Base-by-base conservation (phyloP, 2,888 invertebrate species). In the Zhengitettix transpicula region DNA sequence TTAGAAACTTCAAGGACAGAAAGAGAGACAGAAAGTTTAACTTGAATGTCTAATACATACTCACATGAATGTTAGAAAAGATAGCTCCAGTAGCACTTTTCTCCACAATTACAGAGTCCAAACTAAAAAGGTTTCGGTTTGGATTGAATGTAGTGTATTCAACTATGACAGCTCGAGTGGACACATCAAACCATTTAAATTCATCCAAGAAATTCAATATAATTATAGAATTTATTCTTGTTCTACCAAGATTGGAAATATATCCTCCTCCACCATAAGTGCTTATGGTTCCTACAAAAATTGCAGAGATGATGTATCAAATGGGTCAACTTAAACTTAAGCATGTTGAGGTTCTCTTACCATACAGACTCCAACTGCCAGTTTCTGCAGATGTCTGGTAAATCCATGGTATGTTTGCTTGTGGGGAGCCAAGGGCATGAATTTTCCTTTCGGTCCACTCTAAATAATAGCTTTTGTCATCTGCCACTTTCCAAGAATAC, bases 211-310 rank as follows among this genome's bases (percentile, higher is more conserved):
- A 63, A 40, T 60, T 16, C 42, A 61, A 14, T 3, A 61, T 40
- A 10, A 57, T 40, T n/a, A 54, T 42, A 2, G 63, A 63, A 40
- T 61, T 58, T 11, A 55, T 44, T 12, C 47, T 44, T 10, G 42
- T 59, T 41, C 63, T 58, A 1, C 63, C 63, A 7, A 63, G 54
- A 41, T 61, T 58, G 9, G 58, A 53, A 10, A 44, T 40, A 42
- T 61, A 63, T 1, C 63, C 63, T n/a, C 52, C 42, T 12, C 60
- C 61, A 12, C 56, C 42, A 42, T 63, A 63, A 12, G 15, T 41
- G 10, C 53, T 53, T 16, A 59, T 42, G 9, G 56, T 16, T 1
- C 62, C 62, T 41, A 15, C 12, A 40, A 55, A 44, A 41, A 55
- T 12, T 9, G 9, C 28, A 28, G 28, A n/a, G n/a, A n/a, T n/a